Base-by-base conservation (phyloP, 2,888 invertebrate species). In the Heliconius aoede region DNA sequence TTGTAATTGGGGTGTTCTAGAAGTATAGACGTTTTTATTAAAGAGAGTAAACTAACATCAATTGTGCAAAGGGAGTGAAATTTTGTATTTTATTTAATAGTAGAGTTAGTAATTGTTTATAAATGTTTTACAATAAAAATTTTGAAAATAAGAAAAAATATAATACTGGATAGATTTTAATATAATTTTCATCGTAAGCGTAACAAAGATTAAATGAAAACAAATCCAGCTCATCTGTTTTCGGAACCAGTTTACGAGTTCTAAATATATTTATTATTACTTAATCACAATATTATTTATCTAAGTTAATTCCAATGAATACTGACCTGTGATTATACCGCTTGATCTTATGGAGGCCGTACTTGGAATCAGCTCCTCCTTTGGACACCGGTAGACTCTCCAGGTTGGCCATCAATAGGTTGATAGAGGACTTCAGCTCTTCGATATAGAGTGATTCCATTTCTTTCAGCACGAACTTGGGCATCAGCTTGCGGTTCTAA, bases 381-480 rank as follows among this genome's bases (percentile, higher is more conserved):
- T 99, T 99, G 79, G 99, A 99, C 81, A 99, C 99, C 67, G 99
- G 99, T 81, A 99, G 96, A 77, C 99, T 99, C 95, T 99, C 99
- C 91, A 99, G 95, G 95, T 99, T 99, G 81, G 98, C 98, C 98
- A 99, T 99, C 87, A 99, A 95, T 85, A 99, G 96, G 94, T 99
- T 99, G 91, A 99, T 99, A 82, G 99, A 98, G 79, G 99, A 97
- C 93, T 99, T 98, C 87, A 99, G 95, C 94, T 99, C 99, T 95
- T 99, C 99, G 87, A 99, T 97, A 95, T 99, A 99, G 87, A 99
- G 96, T 74, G 98, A 98, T 95, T 99, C 99, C 99, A 99, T 99
- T 95, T 99, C 99, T 96, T 99, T 99, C 85, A 99, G 96, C 81
- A 99, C 99, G 95, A 99, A 99, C 95, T 98, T 99, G 84, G 99